Evolutionary conservation across 2,113 vertebrate genomes (phyloP).

Genomic region (Pan troglodytes): NHGRI_mPanTro3-v2.1_pri NC_072401.2:175131501-175132000

Average conservation of each 20-base stretch:
- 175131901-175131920: too few relatives aligned
- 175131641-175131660: fast-evolving
- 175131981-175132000: too few relatives aligned
- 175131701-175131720: not conserved
- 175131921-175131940: too few relatives aligned
- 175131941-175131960: too few relatives aligned
- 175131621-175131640: not conserved
- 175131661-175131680: not conserved
- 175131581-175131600: not conserved
- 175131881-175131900: too few relatives aligned
- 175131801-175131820: too few relatives aligned
- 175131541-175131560: not conserved
- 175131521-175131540: not conserved
- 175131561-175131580: not conserved
- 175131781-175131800: too few relatives aligned
- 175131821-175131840: too few relatives aligned
- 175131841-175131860: too few relatives aligned
- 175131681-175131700: not conserved
- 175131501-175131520: not conserved
- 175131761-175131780: fast-evolving
- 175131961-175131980: too few relatives aligned
- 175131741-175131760: not conserved
- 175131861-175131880: too few relatives aligned
- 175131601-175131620: not conserved
- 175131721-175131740: not conserved